Base-by-base conservation (phyloP, 2,888 invertebrate species). In the Rhagonycha lutea region DNA sequence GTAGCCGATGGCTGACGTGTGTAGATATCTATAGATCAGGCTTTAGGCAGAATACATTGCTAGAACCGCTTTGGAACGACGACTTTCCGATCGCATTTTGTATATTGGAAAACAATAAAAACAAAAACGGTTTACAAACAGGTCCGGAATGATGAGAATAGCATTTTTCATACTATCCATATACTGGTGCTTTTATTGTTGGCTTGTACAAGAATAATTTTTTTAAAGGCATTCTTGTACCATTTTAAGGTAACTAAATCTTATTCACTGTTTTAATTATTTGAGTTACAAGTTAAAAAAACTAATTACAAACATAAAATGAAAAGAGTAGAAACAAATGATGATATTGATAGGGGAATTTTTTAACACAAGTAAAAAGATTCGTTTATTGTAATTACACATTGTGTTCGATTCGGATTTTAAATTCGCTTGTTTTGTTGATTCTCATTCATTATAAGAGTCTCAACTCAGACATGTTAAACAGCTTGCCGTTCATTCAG, bases 401-500 rank as follows among this genome's bases (percentile, higher is more conserved):
- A 79, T 80, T 78, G 80, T 77, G 75, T 68, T 70, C 72, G 79
- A 74, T 76, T 65, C 26, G n/a, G 63, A 24, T 65, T 65, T 65
- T 65, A 65, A 77, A 74, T 78, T 78, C 78, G 74, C 74, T 78
- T 78, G 79, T 79, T 76, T 78, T 79, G 78, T 79, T 78, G 79
- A 83, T 83, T 83, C 84, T 84, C 85, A 85, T 86, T 84, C 85
- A 85, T 86, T 86, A 85, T 81, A 82, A 80, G 75, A 82, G 81
- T 81, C 82, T 84, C 85, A 86, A 86, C 84, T 82, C 81, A 81
- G 83, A 86, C 86, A 86, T 84, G 86, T 84, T 84, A 83, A 85
- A 85, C 85, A 85, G 85, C 83, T 85, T 83, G 84, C 83, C 84
- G 86, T 83, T 84, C 85, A 85, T 85, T 84, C 81, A 85, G 85